Evolutionary conservation across 2,888 invertebrate genomes (phyloP), one percentile per base, ranked within the genome.

Genomic region (Melangyna quadrimaculata): DNA sequence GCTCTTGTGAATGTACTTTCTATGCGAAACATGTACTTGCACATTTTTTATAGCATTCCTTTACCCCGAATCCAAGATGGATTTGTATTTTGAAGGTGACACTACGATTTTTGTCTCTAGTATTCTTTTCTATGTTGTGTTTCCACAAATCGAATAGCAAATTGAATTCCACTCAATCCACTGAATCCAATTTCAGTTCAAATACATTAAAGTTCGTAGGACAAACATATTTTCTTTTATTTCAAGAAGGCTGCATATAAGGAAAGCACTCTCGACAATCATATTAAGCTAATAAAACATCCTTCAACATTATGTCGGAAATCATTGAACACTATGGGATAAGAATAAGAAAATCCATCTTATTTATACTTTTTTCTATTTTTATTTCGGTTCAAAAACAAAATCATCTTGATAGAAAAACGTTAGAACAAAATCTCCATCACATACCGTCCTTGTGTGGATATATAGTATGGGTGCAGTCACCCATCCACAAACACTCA

Each of bases 321-420:
- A 12, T 29, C n/a, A 27, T 55, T 12, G 29, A 32, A 29, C 5
- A 5, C 6, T 27, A 27, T 43, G 17, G 1, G 32, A 17, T 1
- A 17, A 53, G n/a, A 55, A 55, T 55, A 55, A 29, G 55, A 29
- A 9, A 17, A 29, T 5, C 10, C 55, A 17, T 0, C 24, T 6
- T 14, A 12, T 14, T 48, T 19, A 45, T 45, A 9, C 0, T 45
- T 45, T 45, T 45, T n/a, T 53, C 2, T 22, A 10, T 22, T 4
- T 45, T 69, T 61, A 69, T 73, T 78, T 69, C 53, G 55, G 69
- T 74, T 83, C 55, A 69, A 70, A 24, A 35, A 69, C 65, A 24
- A 35, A 69, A 7, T 27, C 24, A 43, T 53, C 22, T 32, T n/a
- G 14, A 40, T 69, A 59, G 40, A 63, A 61, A 69, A 53, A 27